phyloP scores from a whole-genome alignment of 2,113 vertebrate species.

The Motacilla tschutschensis region DNA sequence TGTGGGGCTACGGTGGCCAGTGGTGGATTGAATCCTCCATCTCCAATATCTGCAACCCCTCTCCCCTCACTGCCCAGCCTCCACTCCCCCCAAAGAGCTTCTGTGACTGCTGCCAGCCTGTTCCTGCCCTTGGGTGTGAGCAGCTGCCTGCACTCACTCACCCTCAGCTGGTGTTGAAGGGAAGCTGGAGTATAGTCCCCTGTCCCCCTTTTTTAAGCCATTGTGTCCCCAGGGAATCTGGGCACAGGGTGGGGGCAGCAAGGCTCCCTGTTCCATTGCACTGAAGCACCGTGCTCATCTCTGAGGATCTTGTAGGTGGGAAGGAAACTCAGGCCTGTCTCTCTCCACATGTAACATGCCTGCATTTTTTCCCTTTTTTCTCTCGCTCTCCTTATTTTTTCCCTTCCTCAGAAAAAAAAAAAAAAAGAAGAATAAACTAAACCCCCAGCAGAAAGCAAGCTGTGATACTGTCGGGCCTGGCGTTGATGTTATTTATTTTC shows the following conservation, averaged over 20 bases:
- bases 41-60: not conserved
- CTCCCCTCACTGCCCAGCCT: rapidly evolving
- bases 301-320: not conserved
- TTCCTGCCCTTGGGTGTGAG: not conserved
- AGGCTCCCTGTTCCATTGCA: not conserved
- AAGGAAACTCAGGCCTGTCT: not conserved
- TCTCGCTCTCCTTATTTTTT: not conserved
- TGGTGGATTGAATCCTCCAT: not conserved
- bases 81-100: not conserved
- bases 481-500: conserved; percentile 97
- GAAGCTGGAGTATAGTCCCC: not conserved
- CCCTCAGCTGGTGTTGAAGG: rapidly evolving
- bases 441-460: conserved; percentile 70
- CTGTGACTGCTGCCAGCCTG: not conserved
- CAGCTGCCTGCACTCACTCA: not conserved
- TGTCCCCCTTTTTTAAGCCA: not conserved
- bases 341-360: not conserved
- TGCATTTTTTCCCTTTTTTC: not conserved
- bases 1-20: not conserved
- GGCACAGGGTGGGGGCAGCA: not conserved
- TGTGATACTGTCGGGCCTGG: conserved; percentile 77
- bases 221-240: not conserved
- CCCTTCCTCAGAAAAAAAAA: not conserved
- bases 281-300: not conserved
- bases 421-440: not conserved